These are phyloP conservation scores for Meandrusa payeni DNA, from an alignment of 2,888 invertebrate genomes.

Conservation along the genomic window DNA sequence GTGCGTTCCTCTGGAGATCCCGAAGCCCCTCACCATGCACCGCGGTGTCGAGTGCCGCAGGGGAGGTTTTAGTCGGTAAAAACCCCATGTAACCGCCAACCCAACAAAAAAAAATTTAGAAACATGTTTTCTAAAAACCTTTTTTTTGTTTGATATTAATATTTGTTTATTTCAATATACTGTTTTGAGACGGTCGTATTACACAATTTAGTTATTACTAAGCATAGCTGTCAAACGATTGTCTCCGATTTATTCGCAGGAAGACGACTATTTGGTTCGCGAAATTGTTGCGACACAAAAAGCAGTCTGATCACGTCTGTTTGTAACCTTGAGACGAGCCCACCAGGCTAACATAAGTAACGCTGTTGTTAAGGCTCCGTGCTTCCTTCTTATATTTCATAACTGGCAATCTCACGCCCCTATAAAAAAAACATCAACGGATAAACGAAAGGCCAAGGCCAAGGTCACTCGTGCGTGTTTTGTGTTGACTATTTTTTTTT, in stretches of 20 bases:
- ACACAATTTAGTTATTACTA: not conserved
- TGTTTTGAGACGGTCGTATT: too few relatives aligned
- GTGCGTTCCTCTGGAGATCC: too few relatives aligned
- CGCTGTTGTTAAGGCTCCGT: slow-evolving; percentile 37
- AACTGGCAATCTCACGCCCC: slow-evolving; percentile 12
- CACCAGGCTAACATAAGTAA: slow-evolving; percentile 38
- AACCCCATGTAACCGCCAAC: too few relatives aligned
- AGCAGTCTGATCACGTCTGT: slow-evolving; percentile 50
- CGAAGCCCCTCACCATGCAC: too few relatives aligned
- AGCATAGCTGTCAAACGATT: not conserved
- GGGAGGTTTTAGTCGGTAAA: too few relatives aligned
- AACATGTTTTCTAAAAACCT: too few relatives aligned
- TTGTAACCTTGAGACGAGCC: slow-evolving; percentile 57
- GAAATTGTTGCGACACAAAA: slow-evolving; percentile 43
- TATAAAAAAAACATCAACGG: slow-evolving; percentile 10
- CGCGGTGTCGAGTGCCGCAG: too few relatives aligned
- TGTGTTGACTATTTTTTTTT: slow-evolving; percentile 9
- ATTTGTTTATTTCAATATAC: too few relatives aligned
- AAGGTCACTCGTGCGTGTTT: slow-evolving; percentile 19
- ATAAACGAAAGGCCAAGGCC: slow-evolving; percentile 15
- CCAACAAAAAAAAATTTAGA: too few relatives aligned
- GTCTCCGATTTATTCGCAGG: slow-evolving; percentile 34
- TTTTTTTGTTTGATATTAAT: too few relatives aligned
- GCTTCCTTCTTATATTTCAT: slow-evolving; percentile 22
- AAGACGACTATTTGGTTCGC: slow-evolving; percentile 35